Evolutionary conservation across 2,888 invertebrate genomes (phyloP).

Genomic region (Monoplex corrugatus): DNA sequence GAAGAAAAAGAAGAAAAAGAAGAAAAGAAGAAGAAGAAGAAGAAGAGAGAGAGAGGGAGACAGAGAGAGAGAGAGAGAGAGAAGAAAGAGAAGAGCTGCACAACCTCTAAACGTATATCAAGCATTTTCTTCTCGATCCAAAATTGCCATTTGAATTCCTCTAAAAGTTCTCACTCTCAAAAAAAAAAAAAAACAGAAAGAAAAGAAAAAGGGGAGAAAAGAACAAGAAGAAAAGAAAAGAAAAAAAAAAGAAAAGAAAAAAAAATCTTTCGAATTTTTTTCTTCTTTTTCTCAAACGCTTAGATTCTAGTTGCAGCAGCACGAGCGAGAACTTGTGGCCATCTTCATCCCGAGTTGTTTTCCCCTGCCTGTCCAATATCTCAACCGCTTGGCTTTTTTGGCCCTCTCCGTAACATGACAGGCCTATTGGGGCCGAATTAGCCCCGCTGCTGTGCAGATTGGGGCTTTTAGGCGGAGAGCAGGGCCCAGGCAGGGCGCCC

Average conservation of each 20-base stretch:
- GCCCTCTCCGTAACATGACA: slow-evolving; percentile 43
- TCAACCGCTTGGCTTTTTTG: slow-evolving; percentile 44
- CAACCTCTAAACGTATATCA: background rate
- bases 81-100: background rate
- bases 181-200: background rate
- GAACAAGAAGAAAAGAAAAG: background rate
- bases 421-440: slow-evolving; percentile 50
- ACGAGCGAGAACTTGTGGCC: slow-evolving; percentile 43
- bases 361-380: slow-evolving; percentile 50
- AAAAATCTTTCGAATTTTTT: background rate
- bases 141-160: slow-evolving; percentile 35
- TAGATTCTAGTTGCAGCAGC: slow-evolving; percentile 50
- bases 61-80: background rate
- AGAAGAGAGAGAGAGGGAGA: no score
- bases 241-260: background rate
- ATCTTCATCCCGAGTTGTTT: slow-evolving; percentile 40
- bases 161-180: background rate
- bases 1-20: no score
- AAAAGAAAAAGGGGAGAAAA: background rate
- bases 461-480: slow-evolving; percentile 47
- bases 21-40: no score
- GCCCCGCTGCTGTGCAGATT: slow-evolving; percentile 46
- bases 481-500: slow-evolving; percentile 25
- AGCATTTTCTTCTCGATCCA: background rate
- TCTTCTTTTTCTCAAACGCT: background rate